Percentiles rank a stretch among this genome's conserved stretches.
Conservation (phyloP, 2,888 invertebrate species). For the Morpho achilles region DNA sequence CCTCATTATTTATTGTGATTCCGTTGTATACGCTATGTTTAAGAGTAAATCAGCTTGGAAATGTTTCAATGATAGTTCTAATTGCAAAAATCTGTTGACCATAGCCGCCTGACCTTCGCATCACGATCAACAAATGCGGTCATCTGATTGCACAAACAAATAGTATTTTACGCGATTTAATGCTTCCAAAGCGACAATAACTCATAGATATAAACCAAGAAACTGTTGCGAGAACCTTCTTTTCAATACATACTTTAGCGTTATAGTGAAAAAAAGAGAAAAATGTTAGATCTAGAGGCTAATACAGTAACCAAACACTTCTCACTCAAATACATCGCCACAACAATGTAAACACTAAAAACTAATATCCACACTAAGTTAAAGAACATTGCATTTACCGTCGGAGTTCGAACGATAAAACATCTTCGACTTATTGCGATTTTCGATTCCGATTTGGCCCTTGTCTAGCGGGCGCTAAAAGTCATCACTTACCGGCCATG, state of each 20-base stretch:
- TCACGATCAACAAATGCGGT: conserved; percentile 48
- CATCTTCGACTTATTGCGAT: conserved; percentile 79
- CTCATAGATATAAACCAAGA: conserved; percentile 31
- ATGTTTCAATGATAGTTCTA: conserved; percentile 27
- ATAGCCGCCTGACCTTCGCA: conserved; percentile 47
- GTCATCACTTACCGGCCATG: conserved; percentile 89
- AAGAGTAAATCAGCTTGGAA: conserved; percentile 26
- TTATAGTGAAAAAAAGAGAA: conserved; percentile 58
- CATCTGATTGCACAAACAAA: conserved; percentile 60
- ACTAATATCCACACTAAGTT: conserved; percentile 74
- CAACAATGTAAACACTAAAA: conserved; percentile 67
- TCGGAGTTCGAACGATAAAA: conserved; percentile 80
- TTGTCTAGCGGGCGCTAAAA: conserved; percentile 78
- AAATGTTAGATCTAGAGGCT: conserved; percentile 57
- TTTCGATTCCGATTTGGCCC: conserved; percentile 79
- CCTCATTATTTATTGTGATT: conserved; percentile 43
- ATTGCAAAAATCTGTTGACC: conserved; percentile 40
- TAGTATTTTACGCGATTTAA: conserved; percentile 37
- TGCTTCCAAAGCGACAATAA: conserved; percentile 25
- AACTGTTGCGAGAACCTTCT: conserved; percentile 57
- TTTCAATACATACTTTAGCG: conserved; percentile 46
- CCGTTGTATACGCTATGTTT: conserved; percentile 28
- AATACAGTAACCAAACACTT: conserved; percentile 67
- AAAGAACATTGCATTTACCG: conserved; percentile 79
- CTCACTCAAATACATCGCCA: conserved; percentile 55